These are phyloP conservation scores for Erannis defoliaria DNA, from an alignment of 2,888 invertebrate genomes.

Conservation along the genomic window DNA sequence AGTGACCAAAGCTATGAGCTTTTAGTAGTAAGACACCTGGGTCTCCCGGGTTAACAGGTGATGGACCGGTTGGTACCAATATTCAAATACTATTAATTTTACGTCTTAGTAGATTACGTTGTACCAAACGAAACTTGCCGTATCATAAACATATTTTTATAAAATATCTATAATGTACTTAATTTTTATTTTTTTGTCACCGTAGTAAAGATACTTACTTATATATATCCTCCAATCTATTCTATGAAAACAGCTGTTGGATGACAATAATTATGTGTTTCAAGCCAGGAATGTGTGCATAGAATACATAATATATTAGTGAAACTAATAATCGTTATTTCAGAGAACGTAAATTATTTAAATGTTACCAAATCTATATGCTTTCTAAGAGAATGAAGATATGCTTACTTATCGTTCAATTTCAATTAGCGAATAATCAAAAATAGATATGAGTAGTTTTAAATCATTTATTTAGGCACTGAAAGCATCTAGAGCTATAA, in stretches of 20 bases:
- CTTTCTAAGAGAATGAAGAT: neutral
- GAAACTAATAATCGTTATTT: slow-evolving; percentile 9
- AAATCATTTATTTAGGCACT: neutral
- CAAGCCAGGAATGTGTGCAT: slow-evolving; percentile 3
- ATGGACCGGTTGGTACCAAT: slow-evolving; percentile 41
- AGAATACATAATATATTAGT: slow-evolving; percentile 20
- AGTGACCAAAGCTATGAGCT: slow-evolving; percentile 85
- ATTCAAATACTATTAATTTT: slow-evolving; percentile 43
- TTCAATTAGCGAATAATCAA: neutral
- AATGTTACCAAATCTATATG: slow-evolving; percentile 21
- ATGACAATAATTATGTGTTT: slow-evolving; percentile 54
- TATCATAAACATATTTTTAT: slow-evolving; percentile 49
- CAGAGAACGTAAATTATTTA: slow-evolving; percentile 11
- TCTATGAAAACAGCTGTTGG: slow-evolving; percentile 50
- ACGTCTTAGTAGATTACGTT: slow-evolving; percentile 51
- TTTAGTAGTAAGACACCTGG: slow-evolving; percentile 61
- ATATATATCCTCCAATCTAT: slow-evolving; percentile 47
- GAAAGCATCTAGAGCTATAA: neutral
- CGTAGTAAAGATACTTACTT: slow-evolving; percentile 44
- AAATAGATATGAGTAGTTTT: neutral
- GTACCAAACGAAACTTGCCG: slow-evolving; percentile 52
- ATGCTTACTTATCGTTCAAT: neutral
- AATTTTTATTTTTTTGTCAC: slow-evolving; percentile 51
- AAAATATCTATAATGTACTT: slow-evolving; percentile 52
- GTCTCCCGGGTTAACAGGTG: slow-evolving; percentile 29